phyloP scores from a whole-genome alignment of 2,113 vertebrate species.

The Picathartes gymnocephalus region DNA sequence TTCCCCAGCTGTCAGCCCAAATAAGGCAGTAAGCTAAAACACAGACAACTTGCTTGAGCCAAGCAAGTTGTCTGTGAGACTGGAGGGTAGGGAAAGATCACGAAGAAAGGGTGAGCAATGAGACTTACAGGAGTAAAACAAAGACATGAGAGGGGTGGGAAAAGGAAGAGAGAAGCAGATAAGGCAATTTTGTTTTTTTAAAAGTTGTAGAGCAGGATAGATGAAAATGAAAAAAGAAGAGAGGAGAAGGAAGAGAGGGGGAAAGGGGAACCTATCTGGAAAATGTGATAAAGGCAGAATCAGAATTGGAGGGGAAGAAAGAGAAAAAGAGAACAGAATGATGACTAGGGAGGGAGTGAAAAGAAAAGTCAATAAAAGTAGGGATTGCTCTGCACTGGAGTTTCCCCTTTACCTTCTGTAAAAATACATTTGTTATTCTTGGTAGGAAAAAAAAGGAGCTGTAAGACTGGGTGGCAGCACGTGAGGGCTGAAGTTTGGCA shows the following conservation, averaged over 20 bases:
- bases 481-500: not conserved
- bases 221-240: not conserved
- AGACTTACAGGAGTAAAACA: not conserved
- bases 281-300: not conserved
- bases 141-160: not conserved
- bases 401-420: not conserved
- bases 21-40: not conserved
- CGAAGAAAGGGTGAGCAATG: not conserved
- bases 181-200: not conserved
- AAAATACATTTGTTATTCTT: not conserved
- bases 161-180: not conserved
- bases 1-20: not conserved
- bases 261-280: not conserved
- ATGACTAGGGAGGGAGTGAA: not conserved
- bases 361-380: not conserved
- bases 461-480: not conserved
- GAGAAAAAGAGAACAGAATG: not conserved
- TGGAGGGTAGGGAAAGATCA: not conserved
- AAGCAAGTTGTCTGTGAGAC: not conserved
- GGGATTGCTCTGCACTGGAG: not conserved
- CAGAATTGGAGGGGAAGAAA: not conserved
- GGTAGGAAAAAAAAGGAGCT: not conserved
- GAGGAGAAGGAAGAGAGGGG: not conserved
- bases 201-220: not conserved
- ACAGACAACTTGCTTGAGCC: not conserved